Evolutionary conservation across 2,888 invertebrate species (phyloP).

Genomic region (Brachynemurus nebulosus): DNA sequence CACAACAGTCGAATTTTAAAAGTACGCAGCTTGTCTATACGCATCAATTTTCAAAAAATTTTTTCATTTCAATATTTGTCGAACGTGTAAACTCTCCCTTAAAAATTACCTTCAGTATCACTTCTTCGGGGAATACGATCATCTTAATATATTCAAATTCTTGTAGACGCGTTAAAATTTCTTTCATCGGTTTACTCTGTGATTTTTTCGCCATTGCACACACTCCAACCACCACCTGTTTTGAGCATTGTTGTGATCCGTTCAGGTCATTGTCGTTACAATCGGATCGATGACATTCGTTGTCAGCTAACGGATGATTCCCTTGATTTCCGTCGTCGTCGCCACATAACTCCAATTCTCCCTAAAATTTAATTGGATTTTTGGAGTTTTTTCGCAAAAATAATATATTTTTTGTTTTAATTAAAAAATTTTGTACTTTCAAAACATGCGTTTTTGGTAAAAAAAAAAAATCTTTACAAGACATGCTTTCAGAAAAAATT

Average conservation of each 20-base stretch:
- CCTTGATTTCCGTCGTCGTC: constrained; percentile 40
- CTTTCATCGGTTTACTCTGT: constrained; percentile 98
- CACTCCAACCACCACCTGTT: constrained; percentile 92
- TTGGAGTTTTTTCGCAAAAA: no score
- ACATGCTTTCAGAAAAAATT: no score
- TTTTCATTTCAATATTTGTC: no score
- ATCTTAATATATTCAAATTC: constrained; percentile 95
- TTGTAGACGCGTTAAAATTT: constrained; percentile 87
- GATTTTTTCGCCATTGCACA: constrained; percentile 99
- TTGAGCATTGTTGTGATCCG: constrained; percentile 50
- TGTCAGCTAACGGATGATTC: constrained; percentile 33
- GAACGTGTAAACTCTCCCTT: no score
- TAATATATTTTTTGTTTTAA: no score
- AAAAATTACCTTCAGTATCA: constrained; percentile 67
- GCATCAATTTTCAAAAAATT: no score
- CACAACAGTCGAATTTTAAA: no score
- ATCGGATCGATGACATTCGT: constrained; percentile 21
- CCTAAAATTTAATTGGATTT: constrained; percentile 43
- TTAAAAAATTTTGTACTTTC: no score
- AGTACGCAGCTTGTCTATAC: no score
- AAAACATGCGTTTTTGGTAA: no score
- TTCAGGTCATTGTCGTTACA: constrained; percentile 21
- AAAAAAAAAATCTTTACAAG: no score
- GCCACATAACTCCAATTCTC: constrained; percentile 63
- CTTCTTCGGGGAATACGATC: constrained; percentile 89